Percentiles rank a stretch among this genome's conserved stretches.
phyloP scores from a whole-genome alignment of 2,797 vertebrate genomes.

The Sebastes iracundus region DNA sequence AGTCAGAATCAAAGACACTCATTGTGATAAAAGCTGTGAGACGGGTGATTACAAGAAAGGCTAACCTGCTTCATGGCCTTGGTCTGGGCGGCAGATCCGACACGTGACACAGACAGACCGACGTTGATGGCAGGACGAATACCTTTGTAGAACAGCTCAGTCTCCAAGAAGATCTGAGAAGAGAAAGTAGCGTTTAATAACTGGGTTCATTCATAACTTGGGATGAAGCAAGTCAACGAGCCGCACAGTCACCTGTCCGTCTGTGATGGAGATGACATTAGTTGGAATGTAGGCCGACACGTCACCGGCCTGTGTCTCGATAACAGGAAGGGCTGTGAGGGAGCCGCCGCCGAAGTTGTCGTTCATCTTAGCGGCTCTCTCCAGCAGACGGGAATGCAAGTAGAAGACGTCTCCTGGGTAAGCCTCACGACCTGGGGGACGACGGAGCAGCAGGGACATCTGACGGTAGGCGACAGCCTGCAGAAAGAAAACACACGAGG shows the following conservation, averaged over 20 bases:
- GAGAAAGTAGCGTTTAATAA: background rate
- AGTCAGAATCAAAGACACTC: background rate
- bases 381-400: slow-evolving; percentile 95
- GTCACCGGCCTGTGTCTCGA: slow-evolving; percentile 97
- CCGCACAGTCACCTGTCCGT: slow-evolving; percentile 88
- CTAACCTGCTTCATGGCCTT: slow-evolving; percentile 97
- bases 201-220: background rate
- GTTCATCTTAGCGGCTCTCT: slow-evolving; percentile 98
- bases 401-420: slow-evolving; percentile 99
- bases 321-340: slow-evolving; percentile 94
- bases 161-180: slow-evolving; percentile 95
- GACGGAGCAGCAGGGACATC: slow-evolving; percentile 97
- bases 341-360: slow-evolving; percentile 97
- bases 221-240: background rate
- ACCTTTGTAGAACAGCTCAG: slow-evolving; percentile 98
- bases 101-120: slow-evolving; percentile 96
- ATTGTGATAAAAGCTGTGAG: slow-evolving; percentile 68
- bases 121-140: slow-evolving; percentile 98
- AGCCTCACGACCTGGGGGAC: slow-evolving; percentile 95
- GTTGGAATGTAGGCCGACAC: slow-evolving; percentile 99
- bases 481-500: background rate
- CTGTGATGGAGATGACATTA: slow-evolving; percentile 98
- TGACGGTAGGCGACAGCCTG: slow-evolving; percentile 97
- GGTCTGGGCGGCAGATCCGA: slow-evolving; percentile 97
- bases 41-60: slow-evolving; percentile 50